Percentiles rank a stretch among this genome's conserved stretches.
These are phyloP conservation scores for Dryomyza anilis DNA, from an alignment of 2,888 invertebrate species.

Conservation along the genomic window DNA sequence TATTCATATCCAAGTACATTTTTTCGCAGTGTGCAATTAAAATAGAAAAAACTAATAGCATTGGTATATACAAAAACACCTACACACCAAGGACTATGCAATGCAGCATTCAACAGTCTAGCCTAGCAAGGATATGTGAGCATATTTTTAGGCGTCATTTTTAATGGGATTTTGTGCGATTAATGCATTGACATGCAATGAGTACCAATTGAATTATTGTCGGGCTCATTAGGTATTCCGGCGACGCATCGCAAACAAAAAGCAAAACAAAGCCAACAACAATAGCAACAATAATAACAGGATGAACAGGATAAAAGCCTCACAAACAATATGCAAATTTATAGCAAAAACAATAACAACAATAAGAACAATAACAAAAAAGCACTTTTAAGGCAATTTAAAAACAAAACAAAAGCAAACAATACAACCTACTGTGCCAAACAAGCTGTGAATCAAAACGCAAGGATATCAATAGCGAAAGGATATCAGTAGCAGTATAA, in stretches of 20 bases:
- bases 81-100: too few relatives aligned
- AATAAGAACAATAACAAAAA: neutral
- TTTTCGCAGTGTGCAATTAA: too few relatives aligned
- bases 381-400: constrained; percentile 13
- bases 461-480: constrained; percentile 13
- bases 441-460: constrained; percentile 22
- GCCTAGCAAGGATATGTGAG: neutral
- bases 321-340: constrained; percentile 1
- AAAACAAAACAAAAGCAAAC: constrained; percentile 24
- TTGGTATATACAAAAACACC: too few relatives aligned
- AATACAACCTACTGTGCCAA: constrained; percentile 7
- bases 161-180: constrained; percentile 62
- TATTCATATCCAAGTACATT: too few relatives aligned
- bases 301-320: constrained; percentile 9
- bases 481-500: neutral
- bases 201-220: constrained; percentile 62
- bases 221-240: constrained; percentile 31
- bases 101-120: too few relatives aligned
- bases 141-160: constrained; percentile 40
- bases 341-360: constrained; percentile 1
- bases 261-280: constrained; percentile 14
- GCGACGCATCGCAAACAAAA: constrained; percentile 12
- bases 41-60: too few relatives aligned
- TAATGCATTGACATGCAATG: constrained; percentile 63
- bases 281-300: constrained; percentile 1